Base-by-base conservation (phyloP, 2,113 vertebrate genomes). In the Spilogale gracilis region DNA sequence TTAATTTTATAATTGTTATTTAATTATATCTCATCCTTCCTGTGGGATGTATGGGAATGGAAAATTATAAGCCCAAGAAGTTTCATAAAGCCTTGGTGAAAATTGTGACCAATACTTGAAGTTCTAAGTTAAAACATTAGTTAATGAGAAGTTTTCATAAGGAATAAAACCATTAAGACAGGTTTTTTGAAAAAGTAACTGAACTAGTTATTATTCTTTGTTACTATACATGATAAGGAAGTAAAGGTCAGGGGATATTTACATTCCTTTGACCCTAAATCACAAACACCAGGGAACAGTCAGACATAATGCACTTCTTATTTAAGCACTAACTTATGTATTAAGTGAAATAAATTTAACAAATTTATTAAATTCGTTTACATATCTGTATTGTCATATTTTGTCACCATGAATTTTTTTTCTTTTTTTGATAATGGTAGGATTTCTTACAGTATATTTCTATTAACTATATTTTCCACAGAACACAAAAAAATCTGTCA, bases 1-100 rank as follows among this genome's bases (percentile, higher is more conserved):
- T 86, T 80, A 86, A 71, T 61, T 87, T 71, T 79, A 87, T 92
- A 48, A 52, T 69, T 86, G 25, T 32, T 58, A 79, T 88, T 95
- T 90, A 74, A 69, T 60, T 85, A 71, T 56, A 80, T 38, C 43
- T 54, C 9, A 86, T 80, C 32, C 52, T 71, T 61, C 52, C 14
- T 79, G 30, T 32, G 76, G 32, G 79, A 87, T 61, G 3, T 73
- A 25, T 73, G 3, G 54, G 18, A 73, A 89, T 81, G 25, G 23
- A 56, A 71, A 86, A 91, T 25, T 38, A 21, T 52, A 86, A 94
- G 23, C 65, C 16, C 23, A 50, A 14, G 3, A 23, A 69, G 25
- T 82, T 82, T 94, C 52, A 21, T 71, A 81, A 69, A 69, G 43
- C 38, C 50, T 79, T 85, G 80, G 60, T 91, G 78, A 79, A 91